Percentiles rank a stretch among this genome's conserved stretches.
Evolutionary conservation across 2,113 vertebrate species (phyloP).

Genomic region (Saccopteryx bilineata): DNA sequence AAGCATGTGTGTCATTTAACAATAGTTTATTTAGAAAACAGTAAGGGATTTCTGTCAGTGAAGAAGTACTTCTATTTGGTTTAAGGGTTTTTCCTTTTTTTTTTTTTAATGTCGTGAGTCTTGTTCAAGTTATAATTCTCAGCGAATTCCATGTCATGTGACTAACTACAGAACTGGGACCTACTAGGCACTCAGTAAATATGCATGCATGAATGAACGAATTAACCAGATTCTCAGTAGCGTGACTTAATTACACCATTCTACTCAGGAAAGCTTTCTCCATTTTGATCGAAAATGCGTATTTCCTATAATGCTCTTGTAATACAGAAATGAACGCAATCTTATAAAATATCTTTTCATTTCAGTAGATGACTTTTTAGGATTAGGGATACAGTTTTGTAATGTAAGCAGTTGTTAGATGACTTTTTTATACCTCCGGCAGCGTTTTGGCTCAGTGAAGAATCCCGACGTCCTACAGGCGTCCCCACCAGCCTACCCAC

Average conservation of each 20-base stretch:
- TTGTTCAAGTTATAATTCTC: conserved; percentile 37
- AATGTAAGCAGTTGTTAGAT: not conserved
- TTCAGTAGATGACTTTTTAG: conserved; percentile 1
- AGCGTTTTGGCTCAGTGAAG: not conserved
- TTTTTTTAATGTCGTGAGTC: not conserved
- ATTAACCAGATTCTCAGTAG: not conserved
- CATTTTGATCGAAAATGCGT: conserved; percentile 63
- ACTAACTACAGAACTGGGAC: not conserved
- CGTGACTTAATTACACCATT: not conserved
- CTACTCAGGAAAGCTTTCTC: not conserved
- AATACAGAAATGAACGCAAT: conserved; percentile 53
- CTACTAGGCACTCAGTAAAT: not conserved
- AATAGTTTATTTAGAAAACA: conserved; percentile 78
- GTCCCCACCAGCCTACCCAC: not conserved
- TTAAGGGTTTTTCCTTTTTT: not conserved
- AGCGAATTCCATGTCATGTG: not conserved
- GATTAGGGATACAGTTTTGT: not conserved
- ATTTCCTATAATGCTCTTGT: conserved; percentile 13
- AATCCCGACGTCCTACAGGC: not conserved
- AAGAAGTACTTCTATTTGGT: conserved; percentile 25
- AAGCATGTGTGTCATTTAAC: conserved; percentile 75
- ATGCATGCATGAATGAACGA: not conserved
- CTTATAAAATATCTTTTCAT: conserved; percentile 9
- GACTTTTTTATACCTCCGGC: not conserved
- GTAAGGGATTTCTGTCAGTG: conserved; percentile 69